Base-by-base conservation (phyloP, 2,888 invertebrate species). In the Eristalis arbustorum region DNA sequence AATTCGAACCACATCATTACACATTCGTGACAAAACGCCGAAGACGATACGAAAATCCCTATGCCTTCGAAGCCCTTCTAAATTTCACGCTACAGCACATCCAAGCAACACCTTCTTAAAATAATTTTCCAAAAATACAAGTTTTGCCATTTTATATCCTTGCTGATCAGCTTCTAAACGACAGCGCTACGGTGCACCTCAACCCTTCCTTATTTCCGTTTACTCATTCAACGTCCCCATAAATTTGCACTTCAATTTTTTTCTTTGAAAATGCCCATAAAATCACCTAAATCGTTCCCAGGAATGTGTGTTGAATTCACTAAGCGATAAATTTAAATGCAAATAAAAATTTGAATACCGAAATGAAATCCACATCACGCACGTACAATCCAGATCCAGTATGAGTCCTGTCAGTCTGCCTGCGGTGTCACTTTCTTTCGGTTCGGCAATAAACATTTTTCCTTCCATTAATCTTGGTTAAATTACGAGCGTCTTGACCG, bases 331-430 rank as follows among this genome's bases (percentile, higher is more conserved):
- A 85, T 85, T 85, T 74, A 73, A 77, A 77, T 73, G 76, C 73
- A 78, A 78, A 85, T 85, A 85, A 74, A 77, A 75, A 77, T 82
- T 81, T 77, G 77, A 85, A 85, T 85, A 77, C 73, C 22, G 64
- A 64, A n/a, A 77, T 62, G 61, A 81, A 73, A 74, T 85, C 82
- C 74, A 78, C 64, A 73, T 63, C 68, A 77, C 71, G 76, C 66
- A 57, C 56, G 64, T 5, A 34, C 18, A 62, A 64, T 1, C 25
- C 37, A 67, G 64, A 72, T 34, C 37, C 57, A 75, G 71, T 63
- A 63, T 40, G 66, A 77, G n/a, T 69, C 59, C 72, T 67, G 18
- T 34, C 28, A 3, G 13, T 59, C 31, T 31, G 31, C 31, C 31
- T 31, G 31, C 31, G 31, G 31, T 31, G 31, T 31, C 64, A 14